Evolutionary conservation across 37 sponge, comb jelly and placozoan genomes (phyloP).

Genomic region (Cladorhizidae sp.): DNA sequence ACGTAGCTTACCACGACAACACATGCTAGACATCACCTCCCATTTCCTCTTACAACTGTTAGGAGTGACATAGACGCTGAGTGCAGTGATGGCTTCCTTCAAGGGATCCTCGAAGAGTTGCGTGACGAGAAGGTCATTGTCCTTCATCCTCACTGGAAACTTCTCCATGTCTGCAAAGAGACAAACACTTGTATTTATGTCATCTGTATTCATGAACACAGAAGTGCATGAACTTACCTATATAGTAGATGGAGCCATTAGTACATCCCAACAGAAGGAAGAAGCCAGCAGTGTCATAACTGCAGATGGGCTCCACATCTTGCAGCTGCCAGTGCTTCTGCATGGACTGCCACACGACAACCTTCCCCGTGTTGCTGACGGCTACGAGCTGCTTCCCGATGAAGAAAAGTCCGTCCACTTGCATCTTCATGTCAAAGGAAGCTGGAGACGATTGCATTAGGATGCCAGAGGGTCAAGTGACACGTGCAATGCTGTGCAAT

Average conservation of each 20-base stretch:
- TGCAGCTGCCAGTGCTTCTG: slow-evolving; percentile 90
- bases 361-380: slow-evolving; percentile 88
- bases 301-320: slow-evolving; percentile 88
- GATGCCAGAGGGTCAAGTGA: slow-evolving; percentile 93
- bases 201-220: neutral
- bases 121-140: slow-evolving; percentile 95
- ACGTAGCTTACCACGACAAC: neutral
- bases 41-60: slow-evolving; percentile 65
- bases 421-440: slow-evolving; percentile 86
- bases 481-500: slow-evolving; percentile 93
- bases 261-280: slow-evolving; percentile 90
- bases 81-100: slow-evolving; percentile 83
- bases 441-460: slow-evolving; percentile 53
- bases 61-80: slow-evolving; percentile 91
- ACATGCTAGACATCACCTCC: no score
- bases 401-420: slow-evolving; percentile 95
- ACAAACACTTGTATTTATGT: no score
- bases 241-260: slow-evolving; percentile 90
- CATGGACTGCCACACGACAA: slow-evolving; percentile 95
- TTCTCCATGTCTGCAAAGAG: slow-evolving; percentile 94
- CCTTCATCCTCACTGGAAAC: slow-evolving; percentile 98
- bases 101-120: slow-evolving; percentile 93
- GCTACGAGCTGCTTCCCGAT: slow-evolving; percentile 91
- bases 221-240: slow-evolving; percentile 64
- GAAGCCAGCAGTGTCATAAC: slow-evolving; percentile 87